A percentile compares a stretch with the other conserved stretches of the same genome.
phyloP scores from a whole-genome alignment of 2,113 vertebrate genomes.

The Tricholaema leucomelas region DNA sequence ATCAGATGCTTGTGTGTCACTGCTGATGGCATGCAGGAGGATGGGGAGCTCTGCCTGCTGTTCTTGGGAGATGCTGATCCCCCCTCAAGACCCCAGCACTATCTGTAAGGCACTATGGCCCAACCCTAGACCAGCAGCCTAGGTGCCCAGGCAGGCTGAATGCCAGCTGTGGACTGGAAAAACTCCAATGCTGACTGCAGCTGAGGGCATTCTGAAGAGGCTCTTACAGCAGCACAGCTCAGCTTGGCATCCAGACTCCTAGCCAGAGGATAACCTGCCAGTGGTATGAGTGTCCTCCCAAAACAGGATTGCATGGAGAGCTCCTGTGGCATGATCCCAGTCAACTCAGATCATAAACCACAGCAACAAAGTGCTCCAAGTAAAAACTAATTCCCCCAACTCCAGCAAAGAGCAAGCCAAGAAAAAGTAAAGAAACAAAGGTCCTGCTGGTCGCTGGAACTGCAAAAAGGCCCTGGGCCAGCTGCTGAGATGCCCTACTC shows the following conservation, averaged over 20 bases:
- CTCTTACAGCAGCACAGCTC: not conserved
- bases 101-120: constrained; percentile 12
- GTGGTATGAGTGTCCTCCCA: accelerated
- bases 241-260: not conserved
- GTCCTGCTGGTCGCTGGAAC: not conserved
- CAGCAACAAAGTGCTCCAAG: not conserved
- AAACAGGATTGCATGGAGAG: not conserved
- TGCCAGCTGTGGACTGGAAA: not conserved
- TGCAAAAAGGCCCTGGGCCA: not conserved
- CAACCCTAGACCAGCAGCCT: not conserved
- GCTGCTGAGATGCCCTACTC: not conserved
- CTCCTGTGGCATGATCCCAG: accelerated
- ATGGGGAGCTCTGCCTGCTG: not conserved
- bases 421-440: not conserved
- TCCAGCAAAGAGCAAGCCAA: not conserved
- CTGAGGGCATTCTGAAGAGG: not conserved
- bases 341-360: not conserved
- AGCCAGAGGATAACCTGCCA: not conserved
- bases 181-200: not conserved
- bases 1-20: not conserved
- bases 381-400: not conserved
- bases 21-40: not conserved
- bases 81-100: not conserved
- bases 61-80: not conserved
- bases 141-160: not conserved